Base-by-base conservation (phyloP, 2,888 invertebrate genomes). In the Azorinus chamasolen region DNA sequence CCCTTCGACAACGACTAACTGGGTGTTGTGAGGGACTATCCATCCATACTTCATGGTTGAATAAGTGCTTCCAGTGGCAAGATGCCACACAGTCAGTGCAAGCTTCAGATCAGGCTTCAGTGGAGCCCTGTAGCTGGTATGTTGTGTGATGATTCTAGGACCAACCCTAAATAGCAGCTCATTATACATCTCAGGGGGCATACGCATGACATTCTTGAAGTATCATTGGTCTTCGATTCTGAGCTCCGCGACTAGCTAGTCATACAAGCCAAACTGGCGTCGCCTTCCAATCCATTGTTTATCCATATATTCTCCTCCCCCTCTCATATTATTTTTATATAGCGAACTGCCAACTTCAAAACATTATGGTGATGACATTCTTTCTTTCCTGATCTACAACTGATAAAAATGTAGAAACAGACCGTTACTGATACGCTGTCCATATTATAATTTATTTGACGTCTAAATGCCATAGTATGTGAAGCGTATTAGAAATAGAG, bases 141-240 rank as follows among this genome's bases (percentile, higher is more conserved):
- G 6, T 48, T 55, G 57, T 24, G 64, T 78, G 39, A 61, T 66
- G 27, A 70, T 72, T n/a, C 78, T 63, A 3, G 73, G 81, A 27
- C 72, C 54, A n/a, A 83, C 64, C 55, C 77, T 59, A 4, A n/a
- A n/a, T 14, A 82, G 61, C 14, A 83, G 27, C 50, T 82, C 81
- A 46, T 83, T 76, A 63, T 63, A 84, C 83, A 84, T 79, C 18
- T 61, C 75, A 14, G 79, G 78, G 14, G 83, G 72, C 80, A 85
- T 78, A 6, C 84, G 24, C 57, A 82, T 43, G 76, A 83, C 84
- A 71, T 85, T 83, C 16, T 16, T 63, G 64, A 84, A 84, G 10
- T 77, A 66, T 32, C 39, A 20, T 14, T 46, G 59, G 62, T 83
- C 85, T 53, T 83, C 81, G 22, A 55, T 72, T 18, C 83, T 50